Conservation (phyloP, 2,797 vertebrate species). For the Semaprochilodus insignis region DNA sequence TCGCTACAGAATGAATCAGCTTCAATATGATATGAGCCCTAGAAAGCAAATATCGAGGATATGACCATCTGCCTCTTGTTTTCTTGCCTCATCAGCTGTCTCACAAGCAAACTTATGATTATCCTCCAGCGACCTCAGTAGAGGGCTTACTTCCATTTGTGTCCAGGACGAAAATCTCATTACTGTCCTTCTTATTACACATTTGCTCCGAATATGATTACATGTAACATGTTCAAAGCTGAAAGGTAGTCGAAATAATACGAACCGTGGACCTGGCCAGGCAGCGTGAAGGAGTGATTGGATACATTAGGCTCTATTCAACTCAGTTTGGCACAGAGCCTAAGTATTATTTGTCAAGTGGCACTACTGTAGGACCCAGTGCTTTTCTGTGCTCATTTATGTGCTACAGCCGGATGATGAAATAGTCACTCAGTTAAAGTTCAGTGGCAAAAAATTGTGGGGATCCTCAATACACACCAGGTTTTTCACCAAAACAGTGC, state of each 20-base stretch:
- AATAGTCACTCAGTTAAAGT: neutral
- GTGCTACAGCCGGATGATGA: neutral
- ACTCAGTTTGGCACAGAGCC: neutral
- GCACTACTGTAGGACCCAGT: neutral
- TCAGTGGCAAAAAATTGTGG: neutral
- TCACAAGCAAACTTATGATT: neutral
- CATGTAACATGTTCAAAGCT: neutral
- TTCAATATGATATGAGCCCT: neutral
- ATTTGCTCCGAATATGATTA: neutral
- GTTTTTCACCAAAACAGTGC: neutral
- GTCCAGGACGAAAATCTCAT: neutral
- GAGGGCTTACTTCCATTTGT: neutral
- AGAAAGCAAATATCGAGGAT: neutral
- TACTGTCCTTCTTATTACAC: neutral
- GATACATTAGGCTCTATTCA: neutral
- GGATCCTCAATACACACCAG: neutral
- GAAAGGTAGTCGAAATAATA: neutral
- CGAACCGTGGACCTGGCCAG: neutral
- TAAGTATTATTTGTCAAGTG: slow-evolving; percentile 1
- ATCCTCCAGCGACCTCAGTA: neutral
- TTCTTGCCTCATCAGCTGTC: neutral
- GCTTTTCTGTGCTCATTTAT: neutral
- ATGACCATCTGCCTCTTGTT: neutral
- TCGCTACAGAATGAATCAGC: neutral
- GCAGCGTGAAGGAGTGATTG: neutral